Evolutionary conservation across 2,888 invertebrate genomes (phyloP).

Genomic region (Glyphotaelius pellucidus): DNA sequence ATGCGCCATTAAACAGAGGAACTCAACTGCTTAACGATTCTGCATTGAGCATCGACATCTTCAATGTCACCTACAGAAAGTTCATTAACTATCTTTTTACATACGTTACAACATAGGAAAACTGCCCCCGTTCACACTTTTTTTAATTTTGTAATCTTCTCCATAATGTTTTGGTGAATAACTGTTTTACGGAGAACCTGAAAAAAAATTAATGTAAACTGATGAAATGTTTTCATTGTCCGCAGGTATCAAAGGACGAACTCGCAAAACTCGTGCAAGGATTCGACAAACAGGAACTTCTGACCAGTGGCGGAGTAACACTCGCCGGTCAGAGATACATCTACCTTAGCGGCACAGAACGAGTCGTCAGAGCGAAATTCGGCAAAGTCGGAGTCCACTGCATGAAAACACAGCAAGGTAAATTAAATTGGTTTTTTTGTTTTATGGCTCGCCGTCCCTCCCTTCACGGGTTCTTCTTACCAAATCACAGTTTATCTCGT

Average conservation of each 20-base stretch:
- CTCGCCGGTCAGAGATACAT: conserved; percentile 95
- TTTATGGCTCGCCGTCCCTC: background rate
- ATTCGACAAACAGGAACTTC: conserved; percentile 92
- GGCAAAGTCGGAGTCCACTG: conserved; percentile 96
- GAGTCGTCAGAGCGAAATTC: conserved; percentile 94
- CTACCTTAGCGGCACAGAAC: conserved; percentile 96
- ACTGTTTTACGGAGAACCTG: no score
- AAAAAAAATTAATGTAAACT: no score
- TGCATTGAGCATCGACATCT: no score
- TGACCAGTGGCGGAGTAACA: conserved; percentile 94
- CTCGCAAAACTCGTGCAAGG: conserved; percentile 92
- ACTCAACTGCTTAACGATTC: no score
- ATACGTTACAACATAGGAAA: no score
- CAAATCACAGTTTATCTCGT: no score
- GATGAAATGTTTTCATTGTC: conserved; percentile 19
- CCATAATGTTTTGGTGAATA: no score
- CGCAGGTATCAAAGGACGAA: conserved; percentile 94
- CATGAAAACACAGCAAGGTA: conserved; percentile 97
- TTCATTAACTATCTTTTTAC: no score
- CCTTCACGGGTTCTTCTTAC: background rate
- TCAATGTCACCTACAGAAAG: no score
- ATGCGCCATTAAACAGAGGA: no score
- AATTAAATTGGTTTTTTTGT: conserved; percentile 72
- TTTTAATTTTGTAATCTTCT: no score
- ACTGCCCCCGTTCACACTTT: no score